These are phyloP conservation scores for Neocrepidodera transversa DNA, from an alignment of 2,888 invertebrate species.

Conservation along the genomic window DNA sequence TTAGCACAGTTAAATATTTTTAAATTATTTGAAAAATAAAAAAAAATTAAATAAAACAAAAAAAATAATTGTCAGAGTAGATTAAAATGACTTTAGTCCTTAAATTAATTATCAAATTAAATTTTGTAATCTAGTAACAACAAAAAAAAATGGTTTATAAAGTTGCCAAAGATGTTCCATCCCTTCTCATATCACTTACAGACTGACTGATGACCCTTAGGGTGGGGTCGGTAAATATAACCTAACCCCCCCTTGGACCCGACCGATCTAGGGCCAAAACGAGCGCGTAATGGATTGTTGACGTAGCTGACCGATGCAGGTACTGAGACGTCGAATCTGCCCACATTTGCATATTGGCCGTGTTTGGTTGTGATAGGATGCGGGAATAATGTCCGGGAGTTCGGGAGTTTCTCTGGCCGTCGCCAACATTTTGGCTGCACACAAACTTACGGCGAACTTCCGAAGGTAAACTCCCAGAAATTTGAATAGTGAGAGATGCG, in stretches of 20 bases:
- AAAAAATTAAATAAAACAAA: no score
- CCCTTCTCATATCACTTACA: background rate
- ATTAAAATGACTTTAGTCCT: no score
- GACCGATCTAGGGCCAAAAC: constrained; percentile 41
- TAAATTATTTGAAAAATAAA: no score
- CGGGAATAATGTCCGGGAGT: constrained; percentile 52
- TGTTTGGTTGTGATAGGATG: constrained; percentile 59
- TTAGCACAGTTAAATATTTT: no score
- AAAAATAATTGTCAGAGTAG: no score
- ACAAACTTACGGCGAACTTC: constrained; percentile 56
- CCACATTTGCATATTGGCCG: constrained; percentile 58
- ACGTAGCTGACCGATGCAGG: constrained; percentile 61
- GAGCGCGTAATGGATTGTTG: constrained; percentile 59
- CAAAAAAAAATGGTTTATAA: no score
- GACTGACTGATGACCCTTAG: background rate
- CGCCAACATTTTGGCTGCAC: constrained; percentile 28
- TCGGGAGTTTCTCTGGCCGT: background rate
- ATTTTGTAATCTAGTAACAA: no score
- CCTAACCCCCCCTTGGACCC: background rate
- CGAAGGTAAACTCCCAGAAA: constrained; percentile 56
- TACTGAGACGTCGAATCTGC: constrained; percentile 52
- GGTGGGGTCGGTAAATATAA: background rate
- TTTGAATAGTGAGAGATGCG: constrained; percentile 54
- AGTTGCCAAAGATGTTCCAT: no score
- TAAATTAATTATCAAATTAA: no score